phyloP scores from a whole-genome alignment of 2,888 invertebrate genomes.

The Drosophila parthenogenetica region DNA sequence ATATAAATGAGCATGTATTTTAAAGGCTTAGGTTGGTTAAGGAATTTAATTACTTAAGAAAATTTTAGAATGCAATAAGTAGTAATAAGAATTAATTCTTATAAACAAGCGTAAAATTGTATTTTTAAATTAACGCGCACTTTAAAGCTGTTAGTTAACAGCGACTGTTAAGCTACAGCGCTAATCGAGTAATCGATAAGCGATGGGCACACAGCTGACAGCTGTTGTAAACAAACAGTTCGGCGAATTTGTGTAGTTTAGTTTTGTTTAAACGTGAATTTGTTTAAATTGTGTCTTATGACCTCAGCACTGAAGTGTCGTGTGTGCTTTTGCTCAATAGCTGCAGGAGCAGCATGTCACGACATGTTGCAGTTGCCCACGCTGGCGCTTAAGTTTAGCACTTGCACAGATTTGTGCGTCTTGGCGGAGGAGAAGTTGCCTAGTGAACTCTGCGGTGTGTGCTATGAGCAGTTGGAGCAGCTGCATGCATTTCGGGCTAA shows the following conservation, averaged over 20 bases:
- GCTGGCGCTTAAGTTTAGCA: slow-evolving; percentile 58
- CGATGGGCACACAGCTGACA: slow-evolving; percentile 35
- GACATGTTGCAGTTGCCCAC: slow-evolving; percentile 38
- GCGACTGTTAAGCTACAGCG: background rate
- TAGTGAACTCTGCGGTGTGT: slow-evolving; percentile 25
- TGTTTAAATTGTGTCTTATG: slow-evolving; percentile 14
- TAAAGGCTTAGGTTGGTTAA: background rate
- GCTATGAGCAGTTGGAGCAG: slow-evolving; percentile 33
- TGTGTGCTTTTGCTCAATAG: slow-evolving; percentile 24
- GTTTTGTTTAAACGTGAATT: slow-evolving; percentile 27
- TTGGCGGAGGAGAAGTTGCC: slow-evolving; percentile 31
- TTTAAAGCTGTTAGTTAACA: background rate
- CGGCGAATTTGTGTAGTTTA: background rate
- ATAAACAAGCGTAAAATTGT: background rate
- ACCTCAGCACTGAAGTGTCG: slow-evolving; percentile 29
- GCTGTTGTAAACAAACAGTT: slow-evolving; percentile 6
- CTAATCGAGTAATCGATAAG: background rate
- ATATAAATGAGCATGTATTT: background rate
- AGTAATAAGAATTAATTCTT: background rate
- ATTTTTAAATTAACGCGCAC: background rate
- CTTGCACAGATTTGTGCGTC: slow-evolving; percentile 51
- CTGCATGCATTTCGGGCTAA: slow-evolving; percentile 34
- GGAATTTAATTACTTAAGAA: background rate
- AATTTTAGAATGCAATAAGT: background rate
- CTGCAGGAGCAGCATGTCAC: background rate